A percentile compares a stretch with the other conserved stretches of the same genome.
Conservation (phyloP, 2,797 vertebrate genomes). For the Enteromius radiatus region DNA sequence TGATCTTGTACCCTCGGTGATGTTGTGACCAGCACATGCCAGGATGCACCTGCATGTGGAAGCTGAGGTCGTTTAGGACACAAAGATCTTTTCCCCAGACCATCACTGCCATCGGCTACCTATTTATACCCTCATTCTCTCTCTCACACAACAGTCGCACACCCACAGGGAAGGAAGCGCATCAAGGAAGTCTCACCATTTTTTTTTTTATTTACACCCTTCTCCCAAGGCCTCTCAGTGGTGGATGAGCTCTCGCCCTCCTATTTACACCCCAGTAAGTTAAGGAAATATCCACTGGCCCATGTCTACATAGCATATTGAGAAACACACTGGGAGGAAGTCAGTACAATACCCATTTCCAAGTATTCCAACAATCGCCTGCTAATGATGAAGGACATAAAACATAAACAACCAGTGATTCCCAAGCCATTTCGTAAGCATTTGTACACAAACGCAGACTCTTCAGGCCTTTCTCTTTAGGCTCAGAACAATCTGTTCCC, state of each 20-base stretch:
- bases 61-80: constrained; percentile 32
- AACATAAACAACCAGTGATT: constrained; percentile 39
- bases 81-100: constrained; percentile 10
- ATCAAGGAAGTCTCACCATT: constrained; percentile 23
- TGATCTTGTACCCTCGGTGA: constrained; percentile 7
- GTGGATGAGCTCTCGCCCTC: constrained; percentile 28
- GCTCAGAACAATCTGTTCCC: constrained; percentile 16
- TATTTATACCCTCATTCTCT: constrained; percentile 40
- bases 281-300: constrained; percentile 30
- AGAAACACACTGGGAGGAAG: constrained; percentile 47
- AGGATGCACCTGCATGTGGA: constrained; percentile 53
- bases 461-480: constrained; percentile 2
- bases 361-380: constrained; percentile 30
- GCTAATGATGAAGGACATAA: constrained; percentile 27
- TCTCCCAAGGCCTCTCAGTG: constrained; percentile 37
- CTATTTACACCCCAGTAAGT: constrained; percentile 27
- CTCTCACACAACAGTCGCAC: constrained; percentile 8
- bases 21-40: constrained; percentile 29
- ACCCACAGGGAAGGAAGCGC: constrained; percentile 42
- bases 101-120: constrained; percentile 15
- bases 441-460: constrained; percentile 1
- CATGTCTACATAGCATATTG: constrained; percentile 29
- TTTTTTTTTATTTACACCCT: constrained; percentile 6
- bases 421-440: constrained; percentile 4
- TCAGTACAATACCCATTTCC: constrained; percentile 50